Conservation (phyloP, 2,797 vertebrate species). For the Microctenopoma steveboyesi region DNA sequence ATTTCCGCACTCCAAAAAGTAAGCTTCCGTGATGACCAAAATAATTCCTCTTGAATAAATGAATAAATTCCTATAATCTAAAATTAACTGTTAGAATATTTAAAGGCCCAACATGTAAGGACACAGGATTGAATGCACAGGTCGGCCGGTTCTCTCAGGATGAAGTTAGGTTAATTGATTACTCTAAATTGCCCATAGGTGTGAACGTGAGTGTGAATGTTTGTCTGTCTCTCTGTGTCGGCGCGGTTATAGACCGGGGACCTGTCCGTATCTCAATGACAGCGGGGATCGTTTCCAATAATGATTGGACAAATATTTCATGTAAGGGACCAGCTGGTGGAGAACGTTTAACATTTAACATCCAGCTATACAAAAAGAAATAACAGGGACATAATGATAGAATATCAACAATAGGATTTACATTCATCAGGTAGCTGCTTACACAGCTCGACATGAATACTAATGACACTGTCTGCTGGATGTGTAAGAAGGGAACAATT, state of each 20-base stretch:
- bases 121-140: too few species aligned
- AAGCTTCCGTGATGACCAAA: conserved; percentile 28
- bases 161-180: too few species aligned
- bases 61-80: background rate
- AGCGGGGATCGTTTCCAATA: too few species aligned
- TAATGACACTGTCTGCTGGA: background rate
- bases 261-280: too few species aligned
- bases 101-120: too few species aligned
- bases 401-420: background rate
- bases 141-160: too few species aligned
- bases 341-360: background rate
- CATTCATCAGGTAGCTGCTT: background rate
- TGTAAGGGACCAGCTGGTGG: background rate
- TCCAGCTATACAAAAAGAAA: background rate
- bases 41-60: background rate
- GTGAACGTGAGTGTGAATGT: too few species aligned
- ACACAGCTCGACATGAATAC: background rate
- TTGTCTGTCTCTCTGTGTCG: too few species aligned
- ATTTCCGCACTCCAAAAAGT: conserved; percentile 98
- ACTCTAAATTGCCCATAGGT: too few species aligned
- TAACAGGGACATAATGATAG: background rate
- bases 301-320: background rate
- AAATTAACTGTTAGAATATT: background rate
- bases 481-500: background rate
- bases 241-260: too few species aligned